Base-by-base conservation (phyloP, 2,797 vertebrate species). In the Coendou prehensilis region DNA sequence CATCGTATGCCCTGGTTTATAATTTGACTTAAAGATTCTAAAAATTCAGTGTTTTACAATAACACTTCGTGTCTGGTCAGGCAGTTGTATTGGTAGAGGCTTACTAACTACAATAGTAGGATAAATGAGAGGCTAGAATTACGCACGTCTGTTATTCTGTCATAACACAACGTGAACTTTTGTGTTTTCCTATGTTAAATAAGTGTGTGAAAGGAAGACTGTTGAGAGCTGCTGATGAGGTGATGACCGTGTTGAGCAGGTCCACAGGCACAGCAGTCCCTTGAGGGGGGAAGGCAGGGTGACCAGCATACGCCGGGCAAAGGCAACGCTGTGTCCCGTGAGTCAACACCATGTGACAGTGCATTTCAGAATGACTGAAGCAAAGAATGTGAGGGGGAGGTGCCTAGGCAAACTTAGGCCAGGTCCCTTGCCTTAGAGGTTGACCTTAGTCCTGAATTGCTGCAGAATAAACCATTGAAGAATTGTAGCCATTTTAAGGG, bases 21-120 rank as follows among this genome's bases (percentile, higher is more conserved):
- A 61, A 59, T 88, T 90, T 54, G 37, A 85, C 59, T 69, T 87
- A 57, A 67, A 75, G 59, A 85, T 47, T 61, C 28, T 93, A 41
- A 59, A 81, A 59, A 2, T 47, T 82, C 67, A 56, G 0, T 79
- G 59, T 61, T 79, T 8, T 67, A 37, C 26, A 73, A 2, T 84
- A 57, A 56, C 80, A 57, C 45, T 83, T 67, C 13, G 17, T 84
- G 28, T 92, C 75, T 61, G 18, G 47, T 75, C 30, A 85, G 88
- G 50, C 56, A 47, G 14, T 56, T 61, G 22, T 15, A 41, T 45
- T 7, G 22, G 23, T 84, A 59, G n/a, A 91, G 81, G 47, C 85
- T 76, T 80, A 78, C 5, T 67, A 52, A 84, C 26, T 67, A n/a
- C 33, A 89, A 87, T 54, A 13, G 5, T 79, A 45, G 64, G 37